Percentiles rank a stretch among this genome's conserved stretches.
phyloP scores from a whole-genome alignment of 2,888 invertebrate species.

The Spisula solida region DNA sequence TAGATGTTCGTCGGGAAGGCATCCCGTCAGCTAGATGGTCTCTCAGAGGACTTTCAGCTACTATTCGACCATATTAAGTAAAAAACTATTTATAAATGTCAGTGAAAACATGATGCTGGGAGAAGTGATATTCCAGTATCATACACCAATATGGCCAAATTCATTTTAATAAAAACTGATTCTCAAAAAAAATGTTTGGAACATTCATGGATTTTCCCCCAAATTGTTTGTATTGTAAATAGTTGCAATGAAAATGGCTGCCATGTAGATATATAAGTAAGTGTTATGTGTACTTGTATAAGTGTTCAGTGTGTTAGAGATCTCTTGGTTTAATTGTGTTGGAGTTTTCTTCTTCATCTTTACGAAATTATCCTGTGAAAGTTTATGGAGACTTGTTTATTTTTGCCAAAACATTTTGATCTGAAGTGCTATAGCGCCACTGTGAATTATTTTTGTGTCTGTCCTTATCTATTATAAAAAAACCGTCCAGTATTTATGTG shows the following conservation, averaged over 20 bases:
- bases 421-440: neutral
- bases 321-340: neutral
- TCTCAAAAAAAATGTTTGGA: neutral
- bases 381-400: neutral
- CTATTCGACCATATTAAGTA: constrained; percentile 85
- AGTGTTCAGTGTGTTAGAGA: neutral
- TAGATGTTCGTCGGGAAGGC: constrained; percentile 85
- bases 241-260: constrained; percentile 7
- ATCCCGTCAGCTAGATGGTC: constrained; percentile 86
- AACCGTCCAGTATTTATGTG: neutral
- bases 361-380: neutral
- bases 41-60: constrained; percentile 86
- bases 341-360: neutral
- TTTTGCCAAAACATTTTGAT: constrained; percentile 1
- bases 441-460: neutral
- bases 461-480: neutral
- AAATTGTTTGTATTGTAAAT: neutral
- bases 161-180: neutral
- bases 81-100: neutral
- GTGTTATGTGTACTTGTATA: neutral
- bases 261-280: neutral
- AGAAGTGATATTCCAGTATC: neutral
- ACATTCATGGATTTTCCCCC: neutral
- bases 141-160: neutral
- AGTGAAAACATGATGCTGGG: neutral